A percentile compares a stretch with the other conserved stretches of the same genome.
phyloP scores from a whole-genome alignment of 2,113 vertebrate species.

The Poeciliopsis turrubarensis region DNA sequence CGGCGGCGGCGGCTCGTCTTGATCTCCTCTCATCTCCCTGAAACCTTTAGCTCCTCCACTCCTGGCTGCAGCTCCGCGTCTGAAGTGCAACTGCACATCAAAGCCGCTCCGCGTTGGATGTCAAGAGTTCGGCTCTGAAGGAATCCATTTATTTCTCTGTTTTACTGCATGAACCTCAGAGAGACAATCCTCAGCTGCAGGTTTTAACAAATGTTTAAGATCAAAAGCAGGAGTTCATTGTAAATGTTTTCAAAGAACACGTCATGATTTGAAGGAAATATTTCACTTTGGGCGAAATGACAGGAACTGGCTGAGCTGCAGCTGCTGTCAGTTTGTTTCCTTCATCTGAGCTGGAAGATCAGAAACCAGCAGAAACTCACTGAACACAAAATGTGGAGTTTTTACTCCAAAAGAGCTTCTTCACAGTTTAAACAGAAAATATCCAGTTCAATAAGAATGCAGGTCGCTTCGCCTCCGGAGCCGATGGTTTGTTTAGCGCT shows the following conservation, averaged over 20 bases:
- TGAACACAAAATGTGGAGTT: too few species aligned
- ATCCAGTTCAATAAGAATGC: too few species aligned
- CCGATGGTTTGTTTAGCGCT: too few species aligned
- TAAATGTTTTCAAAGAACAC: background rate
- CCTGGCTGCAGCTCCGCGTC: conserved; percentile 5
- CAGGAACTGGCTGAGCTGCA: background rate
- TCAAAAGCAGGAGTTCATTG: background rate
- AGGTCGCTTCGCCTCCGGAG: too few species aligned
- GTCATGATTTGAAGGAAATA: background rate
- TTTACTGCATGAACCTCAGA: background rate
- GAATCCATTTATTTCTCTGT: conserved; percentile 5
- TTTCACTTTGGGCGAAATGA: background rate
- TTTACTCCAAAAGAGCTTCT: too few species aligned
- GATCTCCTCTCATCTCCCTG: conserved; percentile 41
- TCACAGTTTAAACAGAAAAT: too few species aligned
- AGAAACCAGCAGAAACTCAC: background rate
- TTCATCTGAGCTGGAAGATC: background rate
- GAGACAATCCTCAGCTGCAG: rapidly evolving
- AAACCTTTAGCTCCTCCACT: conserved; percentile 18
- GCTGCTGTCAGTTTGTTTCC: background rate
- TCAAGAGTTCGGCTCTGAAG: conserved; percentile 32
- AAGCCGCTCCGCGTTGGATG: conserved; percentile 5
- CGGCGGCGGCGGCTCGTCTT: conserved; percentile 29
- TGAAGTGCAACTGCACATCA: conserved; percentile 40
- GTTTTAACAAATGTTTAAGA: background rate